These are phyloP conservation scores for Ceratosolen fusciceps DNA, from an alignment of 1,140 invertebrate species.

Conservation along the genomic window DNA sequence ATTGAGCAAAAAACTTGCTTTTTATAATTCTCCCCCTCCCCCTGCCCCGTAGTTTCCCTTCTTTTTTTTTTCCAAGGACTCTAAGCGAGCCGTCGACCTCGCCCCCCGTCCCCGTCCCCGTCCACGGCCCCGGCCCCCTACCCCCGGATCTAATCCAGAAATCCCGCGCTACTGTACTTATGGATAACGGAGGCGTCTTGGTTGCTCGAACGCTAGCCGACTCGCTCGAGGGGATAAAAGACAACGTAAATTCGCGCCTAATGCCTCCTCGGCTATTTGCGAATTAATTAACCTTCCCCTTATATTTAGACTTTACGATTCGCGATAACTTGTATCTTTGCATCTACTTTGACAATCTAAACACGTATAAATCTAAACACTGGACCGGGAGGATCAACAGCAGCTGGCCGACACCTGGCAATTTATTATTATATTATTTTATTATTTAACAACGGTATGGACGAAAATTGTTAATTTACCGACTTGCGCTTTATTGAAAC, in stretches of 20 bases:
- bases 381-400: background rate
- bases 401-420: background rate
- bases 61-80: too few species aligned
- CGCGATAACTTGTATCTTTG: background rate
- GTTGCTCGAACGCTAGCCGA: too few species aligned
- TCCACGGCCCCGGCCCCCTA: too few species aligned
- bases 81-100: too few species aligned
- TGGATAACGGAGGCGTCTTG: too few species aligned
- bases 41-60: too few species aligned
- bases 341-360: background rate
- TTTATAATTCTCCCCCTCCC: too few species aligned
- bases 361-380: background rate
- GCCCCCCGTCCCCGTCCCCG: too few species aligned
- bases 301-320: background rate
- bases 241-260: background rate
- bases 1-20: too few species aligned
- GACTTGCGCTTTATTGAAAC: background rate
- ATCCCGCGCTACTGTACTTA: too few species aligned
- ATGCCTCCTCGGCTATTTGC: background rate
- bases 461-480: background rate
- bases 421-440: slow-evolving; percentile 12
- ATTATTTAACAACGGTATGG: background rate
- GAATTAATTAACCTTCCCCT: background rate
- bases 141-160: too few species aligned
- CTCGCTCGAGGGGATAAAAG: background rate